Evolutionary conservation across 2,888 invertebrate genomes (phyloP), one percentile per base, ranked within the genome.

Genomic region (Sphinx pinastri): DNA sequence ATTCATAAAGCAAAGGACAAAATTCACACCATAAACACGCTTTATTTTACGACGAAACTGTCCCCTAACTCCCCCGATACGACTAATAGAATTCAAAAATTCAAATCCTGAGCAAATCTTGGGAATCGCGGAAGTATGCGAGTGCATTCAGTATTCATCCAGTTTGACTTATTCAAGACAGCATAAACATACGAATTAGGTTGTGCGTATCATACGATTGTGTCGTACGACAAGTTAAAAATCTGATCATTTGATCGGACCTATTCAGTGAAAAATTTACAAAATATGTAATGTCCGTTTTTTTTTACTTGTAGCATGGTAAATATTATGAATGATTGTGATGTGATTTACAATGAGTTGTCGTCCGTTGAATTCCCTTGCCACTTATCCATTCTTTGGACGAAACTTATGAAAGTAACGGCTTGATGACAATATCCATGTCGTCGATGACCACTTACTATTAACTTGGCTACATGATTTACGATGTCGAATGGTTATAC

Each of bases 121-220:
- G 78, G 81, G 81, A 82, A 79, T 77, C 74, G 75, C 68, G 71
- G 69, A 70, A 75, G 72, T 76, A 72, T 78, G 72, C 75, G 76
- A 76, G 76, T 79, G 73, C 79, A 79, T 83, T 79, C 74, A 75
- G 76, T 79, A 82, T 83, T 81, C 82, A 76, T 76, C 77, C 72
- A 69, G 74, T 76, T 80, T 82, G 78, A 80, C 76, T 85, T 84
- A 83, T 84, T 83, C 82, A 85, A 47, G 55, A 7, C 19, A 16
- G 38, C 58, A 67, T 51, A 70, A 58, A 58, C 14, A 68, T 68
- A 51, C 68, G 71, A 55, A n/a, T 25, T 67, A 69, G 71, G 70
- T 70, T 70, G 73, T 71, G 10, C 19, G 12, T 12, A 16, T 19
- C 19, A 19, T 11, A 55, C 55, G 55, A 55, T 19, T 55, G 19